Base-by-base conservation (phyloP, 2,888 invertebrate genomes). In the Drosophila parthenogenetica region DNA sequence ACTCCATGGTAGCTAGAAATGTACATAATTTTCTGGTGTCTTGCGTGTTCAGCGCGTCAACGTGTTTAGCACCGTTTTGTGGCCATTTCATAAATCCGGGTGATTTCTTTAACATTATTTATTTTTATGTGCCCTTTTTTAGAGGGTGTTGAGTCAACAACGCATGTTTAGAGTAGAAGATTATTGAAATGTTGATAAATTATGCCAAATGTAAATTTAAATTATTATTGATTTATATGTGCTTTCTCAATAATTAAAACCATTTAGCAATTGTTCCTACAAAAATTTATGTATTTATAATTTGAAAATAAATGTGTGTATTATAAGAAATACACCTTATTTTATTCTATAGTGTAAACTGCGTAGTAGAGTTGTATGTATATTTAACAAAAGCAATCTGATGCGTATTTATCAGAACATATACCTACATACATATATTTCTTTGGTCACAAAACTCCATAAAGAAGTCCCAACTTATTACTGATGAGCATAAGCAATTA, bases 31-130 rank as follows among this genome's bases (percentile, higher is more conserved):
- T 51, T 58, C 48, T 58, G 62, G 46, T 60, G 72, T 73, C 68
- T 89, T 70, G 89, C 89, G 85, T 88, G 90, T 70, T 73, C 46
- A 74, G 72, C 82, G 74, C 81, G 89, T 79, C 81, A 81, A 82
- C 81, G 77, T 90, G 85, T 83, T 87, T 73, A 89, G 74, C 81
- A 69, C 68, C 79, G 73, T 83, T 89, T 90, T 87, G 89, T 90
- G 82, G 73, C 71, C 71, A 74, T 82, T 88, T 81, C 62, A 82
- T 76, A 79, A 83, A 76, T 77, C 73, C 78, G 72, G 80, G 73
- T 86, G 63, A 73, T 80, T 73, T 83, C 63, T 63, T 71, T 51
- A 22, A 73, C 77, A 77, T 61, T 58, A 8, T 46, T 62, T 7
- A 53, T 68, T 79, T 66, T 63, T 48, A 35, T 46, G 43, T 37